Conservation (phyloP, 2,797 vertebrate species). For the Helicolenus hilgendorfi region DNA sequence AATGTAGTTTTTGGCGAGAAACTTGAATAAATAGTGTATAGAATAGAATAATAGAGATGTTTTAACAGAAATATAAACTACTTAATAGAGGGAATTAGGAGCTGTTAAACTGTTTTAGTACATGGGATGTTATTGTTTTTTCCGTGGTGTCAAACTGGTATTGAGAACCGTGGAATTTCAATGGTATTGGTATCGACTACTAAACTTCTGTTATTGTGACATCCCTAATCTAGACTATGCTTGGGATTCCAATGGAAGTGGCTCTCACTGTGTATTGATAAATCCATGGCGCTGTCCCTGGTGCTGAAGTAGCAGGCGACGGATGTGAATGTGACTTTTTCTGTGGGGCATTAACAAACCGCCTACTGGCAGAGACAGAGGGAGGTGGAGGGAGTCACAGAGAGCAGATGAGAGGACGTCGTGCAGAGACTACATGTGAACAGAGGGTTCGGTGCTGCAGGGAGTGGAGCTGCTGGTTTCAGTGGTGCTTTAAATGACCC, state of each 20-base stretch:
- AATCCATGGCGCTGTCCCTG: not conserved
- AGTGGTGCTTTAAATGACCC: slow-evolving; percentile 81
- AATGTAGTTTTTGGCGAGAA: not conserved
- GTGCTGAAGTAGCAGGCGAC: not conserved
- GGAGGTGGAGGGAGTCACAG: not conserved
- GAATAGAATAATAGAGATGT: no score
- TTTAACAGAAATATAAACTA: no score
- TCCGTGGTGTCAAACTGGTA: no score
- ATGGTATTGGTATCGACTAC: no score
- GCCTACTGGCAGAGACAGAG: not conserved
- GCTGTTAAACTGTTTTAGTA: no score
- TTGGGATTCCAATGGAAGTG: not conserved
- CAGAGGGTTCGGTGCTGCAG: slow-evolving; percentile 47
- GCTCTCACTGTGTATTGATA: not conserved
- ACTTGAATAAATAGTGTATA: not conserved
- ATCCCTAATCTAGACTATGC: no score
- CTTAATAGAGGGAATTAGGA: no score
- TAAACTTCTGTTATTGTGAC: no score
- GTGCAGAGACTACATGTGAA: slow-evolving; percentile 9
- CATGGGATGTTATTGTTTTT: no score
- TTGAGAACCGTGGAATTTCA: no score
- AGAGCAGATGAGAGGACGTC: slow-evolving; percentile 3
- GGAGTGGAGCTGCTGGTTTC: slow-evolving; percentile 56
- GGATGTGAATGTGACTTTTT: not conserved
- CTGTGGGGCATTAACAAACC: not conserved